Percentiles rank a stretch among this genome's conserved stretches.
phyloP scores from a whole-genome alignment of 2,797 vertebrate species.

The Sparidentex hasta region DNA sequence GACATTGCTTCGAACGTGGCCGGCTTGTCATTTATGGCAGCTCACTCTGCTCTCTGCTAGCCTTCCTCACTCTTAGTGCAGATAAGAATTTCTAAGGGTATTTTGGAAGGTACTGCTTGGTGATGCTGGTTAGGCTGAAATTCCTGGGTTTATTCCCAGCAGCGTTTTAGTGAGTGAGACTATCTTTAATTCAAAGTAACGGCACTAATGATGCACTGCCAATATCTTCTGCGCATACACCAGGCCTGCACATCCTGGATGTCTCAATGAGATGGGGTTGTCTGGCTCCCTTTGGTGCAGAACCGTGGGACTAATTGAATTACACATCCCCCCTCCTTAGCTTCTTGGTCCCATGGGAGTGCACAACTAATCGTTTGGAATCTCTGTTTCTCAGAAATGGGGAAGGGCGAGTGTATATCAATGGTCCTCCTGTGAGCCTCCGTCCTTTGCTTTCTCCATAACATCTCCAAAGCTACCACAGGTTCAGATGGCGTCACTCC shows the following conservation, averaged over 20 bases:
- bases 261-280: conserved; percentile 71
- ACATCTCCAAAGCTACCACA: conserved; percentile 57
- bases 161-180: conserved; percentile 38
- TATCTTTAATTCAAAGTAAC: conserved; percentile 59
- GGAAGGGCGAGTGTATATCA: conserved; percentile 34
- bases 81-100: conserved; percentile 26
- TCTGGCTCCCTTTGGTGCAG: conserved; percentile 76
- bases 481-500: conserved; percentile 73
- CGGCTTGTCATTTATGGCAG: conserved; percentile 61
- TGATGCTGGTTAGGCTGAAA: conserved; percentile 17
- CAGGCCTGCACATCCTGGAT: conserved; percentile 60
- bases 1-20: conserved; percentile 60
- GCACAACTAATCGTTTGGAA: conserved; percentile 81
- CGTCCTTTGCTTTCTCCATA: conserved; percentile 62
- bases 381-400: conserved; percentile 70
- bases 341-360: conserved; percentile 70
- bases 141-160: conserved; percentile 32
- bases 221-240: conserved; percentile 49
- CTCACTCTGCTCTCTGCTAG: conserved; percentile 48
- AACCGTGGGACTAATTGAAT: conserved; percentile 85
- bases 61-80: conserved; percentile 35
- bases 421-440: conserved; percentile 45
- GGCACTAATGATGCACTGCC: conserved; percentile 57
- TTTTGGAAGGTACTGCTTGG: conserved; percentile 41
- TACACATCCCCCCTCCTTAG: conserved; percentile 70